These are phyloP conservation scores for Eupithecia pulchellata DNA, from an alignment of 2,888 invertebrate genomes.

Conservation along the genomic window DNA sequence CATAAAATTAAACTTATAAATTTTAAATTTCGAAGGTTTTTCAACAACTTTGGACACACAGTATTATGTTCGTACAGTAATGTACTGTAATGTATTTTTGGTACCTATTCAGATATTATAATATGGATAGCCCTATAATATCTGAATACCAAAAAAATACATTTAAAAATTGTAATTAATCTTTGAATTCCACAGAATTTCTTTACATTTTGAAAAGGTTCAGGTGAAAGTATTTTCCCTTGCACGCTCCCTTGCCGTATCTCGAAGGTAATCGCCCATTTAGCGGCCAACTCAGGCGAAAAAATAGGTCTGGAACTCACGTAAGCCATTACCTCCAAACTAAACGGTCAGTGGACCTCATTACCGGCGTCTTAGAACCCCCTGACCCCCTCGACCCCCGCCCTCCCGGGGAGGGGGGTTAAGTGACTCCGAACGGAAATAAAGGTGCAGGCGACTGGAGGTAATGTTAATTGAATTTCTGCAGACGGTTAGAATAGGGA, in stretches of 20 bases:
- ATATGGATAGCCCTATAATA: too few species aligned
- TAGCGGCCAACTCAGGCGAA: slow-evolving; percentile 50
- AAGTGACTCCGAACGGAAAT: slow-evolving; percentile 86
- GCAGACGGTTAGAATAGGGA: slow-evolving; percentile 75
- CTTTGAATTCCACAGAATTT: not conserved
- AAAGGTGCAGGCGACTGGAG: slow-evolving; percentile 86
- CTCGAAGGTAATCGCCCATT: slow-evolving; percentile 48
- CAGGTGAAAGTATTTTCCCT: slow-evolving; percentile 8
- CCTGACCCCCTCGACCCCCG: slow-evolving; percentile 28
- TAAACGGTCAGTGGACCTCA: slow-evolving; percentile 84
- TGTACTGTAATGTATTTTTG: too few species aligned
- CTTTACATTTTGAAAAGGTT: not conserved
- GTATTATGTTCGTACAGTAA: too few species aligned
- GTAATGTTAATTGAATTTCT: slow-evolving; percentile 86
- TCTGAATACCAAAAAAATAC: too few species aligned
- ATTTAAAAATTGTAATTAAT: too few species aligned
- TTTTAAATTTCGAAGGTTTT: too few species aligned
- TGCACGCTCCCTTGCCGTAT: slow-evolving; percentile 30
- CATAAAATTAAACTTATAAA: too few species aligned
- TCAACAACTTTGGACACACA: too few species aligned
- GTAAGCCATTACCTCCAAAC: slow-evolving; percentile 82
- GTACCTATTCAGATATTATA: too few species aligned
- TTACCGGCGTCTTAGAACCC: slow-evolving; percentile 75
- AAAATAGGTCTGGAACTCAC: slow-evolving; percentile 66
- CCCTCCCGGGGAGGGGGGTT: slow-evolving; percentile 46